Evolutionary conservation across 2,888 invertebrate genomes (phyloP), one percentile per base, ranked within the genome.

Genomic region (Drosophila antonietae): DNA sequence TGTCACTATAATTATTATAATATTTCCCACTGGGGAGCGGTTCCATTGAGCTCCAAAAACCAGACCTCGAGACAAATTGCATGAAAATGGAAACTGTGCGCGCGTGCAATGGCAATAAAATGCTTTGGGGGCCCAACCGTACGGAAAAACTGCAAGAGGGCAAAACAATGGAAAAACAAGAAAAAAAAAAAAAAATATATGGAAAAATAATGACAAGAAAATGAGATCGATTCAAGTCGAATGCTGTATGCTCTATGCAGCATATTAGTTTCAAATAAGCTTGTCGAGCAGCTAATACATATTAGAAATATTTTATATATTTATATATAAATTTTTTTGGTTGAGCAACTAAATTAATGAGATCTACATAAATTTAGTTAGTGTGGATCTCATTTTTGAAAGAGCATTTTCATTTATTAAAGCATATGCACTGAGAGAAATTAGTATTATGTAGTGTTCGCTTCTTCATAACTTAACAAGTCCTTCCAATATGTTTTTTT

Each of bases 71-170:
- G 77, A 82, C 71, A 85, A 88, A 88, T 88, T 88, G 83, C 78
- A 82, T 73, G 73, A 70, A 80, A 77, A 88, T 72, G 80, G 69
- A 80, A 77, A 78, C 72, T 68, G 59, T 66, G 69, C 71, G 56
- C 68, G 68, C 80, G 68, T 83, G 84, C 81, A 81, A 44, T 55
- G 67, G 68, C 74, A 84, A 84, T 83, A 82, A 80, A 88, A 80
- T 80, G 75, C 78, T 85, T 83, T 78, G 80, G 77, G 35, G 68
- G 68, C 56, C 74, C 78, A 88, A 73, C 80, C 68, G 78, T 76
- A 72, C 72, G 72, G 82, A 81, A 83, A 86, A 83, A 84, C 85
- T 77, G 88, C 80, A 82, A 73, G 85, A 75, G 69, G 46, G 69
- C 79, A 79, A 81, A 87, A 87, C 84, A 83, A 79, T 68, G 71